Percentiles rank a stretch among this genome's conserved stretches.
Evolutionary conservation across 2,797 vertebrate species (phyloP).

Genomic region (Tapera naevia): DNA sequence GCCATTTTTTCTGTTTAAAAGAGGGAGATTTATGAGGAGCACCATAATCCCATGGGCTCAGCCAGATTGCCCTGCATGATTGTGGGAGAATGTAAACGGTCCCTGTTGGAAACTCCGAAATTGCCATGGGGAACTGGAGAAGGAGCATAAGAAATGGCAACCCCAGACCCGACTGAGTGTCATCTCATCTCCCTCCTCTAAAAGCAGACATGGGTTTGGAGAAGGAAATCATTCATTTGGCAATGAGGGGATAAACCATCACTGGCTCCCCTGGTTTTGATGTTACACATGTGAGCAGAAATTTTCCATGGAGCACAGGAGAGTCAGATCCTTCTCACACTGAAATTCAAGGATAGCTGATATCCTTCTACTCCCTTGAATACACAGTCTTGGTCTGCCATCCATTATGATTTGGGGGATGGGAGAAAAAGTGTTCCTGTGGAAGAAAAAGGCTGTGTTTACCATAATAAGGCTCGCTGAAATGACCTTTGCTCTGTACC

Average conservation of each 20-base stretch:
- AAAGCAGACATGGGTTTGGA: background rate
- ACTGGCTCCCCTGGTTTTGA: fast-evolving
- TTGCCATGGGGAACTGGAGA: background rate
- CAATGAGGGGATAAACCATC: background rate
- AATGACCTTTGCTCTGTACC: background rate
- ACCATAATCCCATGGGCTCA: background rate
- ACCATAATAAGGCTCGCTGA: background rate
- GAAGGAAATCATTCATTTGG: background rate
- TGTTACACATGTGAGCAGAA: background rate
- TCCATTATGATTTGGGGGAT: background rate
- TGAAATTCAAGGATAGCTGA: background rate
- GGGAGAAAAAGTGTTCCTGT: background rate
- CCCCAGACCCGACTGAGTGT: background rate
- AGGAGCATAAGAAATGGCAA: background rate
- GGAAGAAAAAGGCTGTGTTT: conserved; percentile 3
- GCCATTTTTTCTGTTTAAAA: conserved; percentile 89
- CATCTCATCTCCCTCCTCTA: background rate
- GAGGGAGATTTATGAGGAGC: background rate
- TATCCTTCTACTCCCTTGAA: background rate
- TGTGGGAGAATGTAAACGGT: fast-evolving
- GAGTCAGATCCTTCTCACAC: background rate
- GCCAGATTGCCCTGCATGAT: background rate
- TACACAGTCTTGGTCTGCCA: background rate
- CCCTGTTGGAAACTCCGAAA: background rate
- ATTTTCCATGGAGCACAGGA: background rate